Conservation (phyloP, 2,888 invertebrate genomes). For the Stegana nigrithorax region DNA sequence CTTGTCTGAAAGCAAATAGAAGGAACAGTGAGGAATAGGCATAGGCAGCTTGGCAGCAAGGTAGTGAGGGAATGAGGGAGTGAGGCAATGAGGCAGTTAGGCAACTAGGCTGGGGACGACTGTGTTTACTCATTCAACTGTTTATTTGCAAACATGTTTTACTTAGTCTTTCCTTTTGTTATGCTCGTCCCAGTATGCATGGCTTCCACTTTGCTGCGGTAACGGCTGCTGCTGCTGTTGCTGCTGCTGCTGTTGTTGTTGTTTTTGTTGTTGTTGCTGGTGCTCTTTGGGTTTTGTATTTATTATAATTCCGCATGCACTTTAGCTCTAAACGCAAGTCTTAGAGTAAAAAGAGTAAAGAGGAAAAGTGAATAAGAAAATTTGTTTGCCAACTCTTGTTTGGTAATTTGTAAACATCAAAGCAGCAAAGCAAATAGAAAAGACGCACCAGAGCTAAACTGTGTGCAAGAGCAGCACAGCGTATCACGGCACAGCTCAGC, state of each 20-base stretch:
- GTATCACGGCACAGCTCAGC: neutral
- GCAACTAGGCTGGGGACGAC: too few relatives aligned
- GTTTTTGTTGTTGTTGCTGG: neutral
- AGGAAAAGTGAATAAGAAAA: slow-evolving; percentile 58
- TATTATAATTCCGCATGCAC: slow-evolving; percentile 40
- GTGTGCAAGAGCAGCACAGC: slow-evolving; percentile 34
- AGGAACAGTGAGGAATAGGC: too few relatives aligned
- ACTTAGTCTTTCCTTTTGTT: neutral
- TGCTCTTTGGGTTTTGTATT: slow-evolving; percentile 27
- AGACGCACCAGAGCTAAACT: too few relatives aligned
- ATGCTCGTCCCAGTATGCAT: slow-evolving; percentile 22
- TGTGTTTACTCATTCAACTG: neutral
- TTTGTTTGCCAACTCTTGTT: slow-evolving; percentile 59
- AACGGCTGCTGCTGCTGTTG: neutral
- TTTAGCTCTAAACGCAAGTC: slow-evolving; percentile 21
- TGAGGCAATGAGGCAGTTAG: too few relatives aligned
- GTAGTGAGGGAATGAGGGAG: too few relatives aligned
- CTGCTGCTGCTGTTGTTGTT: too few relatives aligned
- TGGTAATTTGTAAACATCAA: slow-evolving; percentile 58
- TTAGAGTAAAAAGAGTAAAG: neutral
- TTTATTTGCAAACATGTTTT: neutral
- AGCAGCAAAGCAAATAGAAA: slow-evolving; percentile 51
- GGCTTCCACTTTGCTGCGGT: neutral
- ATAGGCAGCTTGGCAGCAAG: too few relatives aligned
- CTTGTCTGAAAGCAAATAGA: too few relatives aligned